phyloP scores from a whole-genome alignment of 2,113 vertebrate genomes.

The Pundamilia nyererei region DNA sequence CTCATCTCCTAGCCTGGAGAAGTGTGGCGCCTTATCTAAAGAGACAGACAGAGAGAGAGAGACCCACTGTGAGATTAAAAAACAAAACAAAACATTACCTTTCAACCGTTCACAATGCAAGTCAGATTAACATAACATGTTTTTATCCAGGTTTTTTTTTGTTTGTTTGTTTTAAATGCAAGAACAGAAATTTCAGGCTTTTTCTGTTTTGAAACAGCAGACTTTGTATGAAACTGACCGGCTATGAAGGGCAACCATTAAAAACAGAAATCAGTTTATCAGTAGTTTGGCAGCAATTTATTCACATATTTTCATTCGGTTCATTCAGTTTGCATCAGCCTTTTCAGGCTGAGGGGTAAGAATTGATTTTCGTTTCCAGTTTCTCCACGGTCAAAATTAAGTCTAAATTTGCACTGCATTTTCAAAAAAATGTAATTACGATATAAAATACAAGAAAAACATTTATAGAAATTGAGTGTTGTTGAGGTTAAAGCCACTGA shows the following conservation, averaged over 20 bases:
- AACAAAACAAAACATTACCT: background rate
- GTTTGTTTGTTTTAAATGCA: background rate
- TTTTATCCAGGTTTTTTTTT: background rate
- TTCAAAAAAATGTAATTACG: background rate
- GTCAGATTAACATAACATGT: background rate
- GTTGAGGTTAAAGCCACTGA: background rate
- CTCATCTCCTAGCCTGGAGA: slow-evolving; percentile 91
- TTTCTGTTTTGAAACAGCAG: background rate
- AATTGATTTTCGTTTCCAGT: background rate
- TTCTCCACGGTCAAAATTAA: background rate
- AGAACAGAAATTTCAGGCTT: background rate
- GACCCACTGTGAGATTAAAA: background rate
- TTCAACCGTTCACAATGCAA: background rate
- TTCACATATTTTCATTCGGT: background rate
- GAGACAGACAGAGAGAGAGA: slow-evolving; percentile 3
- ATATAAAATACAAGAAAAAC: background rate
- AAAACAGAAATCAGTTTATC: background rate
- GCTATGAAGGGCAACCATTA: background rate
- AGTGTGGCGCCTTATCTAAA: slow-evolving; percentile 92
- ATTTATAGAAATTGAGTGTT: background rate
- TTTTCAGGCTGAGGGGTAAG: background rate
- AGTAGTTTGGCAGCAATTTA: background rate
- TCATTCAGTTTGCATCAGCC: background rate
- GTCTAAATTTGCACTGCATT: background rate
- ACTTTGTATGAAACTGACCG: background rate